Evolutionary conservation across 2,113 vertebrate genomes (phyloP).

Genomic region (Corvus hawaiiensis): DNA sequence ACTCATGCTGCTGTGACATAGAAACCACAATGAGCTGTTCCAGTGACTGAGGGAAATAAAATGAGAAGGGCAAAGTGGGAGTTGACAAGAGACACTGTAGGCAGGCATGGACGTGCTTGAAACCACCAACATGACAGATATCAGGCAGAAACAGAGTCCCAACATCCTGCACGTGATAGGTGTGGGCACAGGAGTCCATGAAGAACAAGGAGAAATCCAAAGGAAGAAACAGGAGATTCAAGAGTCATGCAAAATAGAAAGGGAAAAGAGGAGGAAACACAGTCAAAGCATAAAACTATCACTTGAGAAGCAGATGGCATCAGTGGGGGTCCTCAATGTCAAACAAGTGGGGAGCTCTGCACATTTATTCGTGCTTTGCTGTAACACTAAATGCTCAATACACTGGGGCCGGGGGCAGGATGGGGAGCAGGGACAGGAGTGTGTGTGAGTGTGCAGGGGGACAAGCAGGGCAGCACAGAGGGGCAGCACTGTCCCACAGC

Average conservation of each 20-base stretch:
- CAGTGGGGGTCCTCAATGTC: neutral
- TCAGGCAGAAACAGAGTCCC: neutral
- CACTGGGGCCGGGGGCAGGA: neutral
- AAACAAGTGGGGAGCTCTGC: neutral
- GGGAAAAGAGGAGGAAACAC: neutral
- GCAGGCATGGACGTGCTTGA: neutral
- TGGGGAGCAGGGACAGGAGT: neutral
- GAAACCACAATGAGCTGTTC: neutral
- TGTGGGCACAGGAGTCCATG: neutral
- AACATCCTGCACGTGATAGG: neutral
- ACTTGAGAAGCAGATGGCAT: neutral
- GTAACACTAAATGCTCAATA: neutral
- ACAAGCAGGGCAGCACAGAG: neutral
- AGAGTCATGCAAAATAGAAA: neutral
- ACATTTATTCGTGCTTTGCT: neutral
- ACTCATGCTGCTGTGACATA: neutral
- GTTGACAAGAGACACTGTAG: neutral
- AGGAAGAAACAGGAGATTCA: neutral
- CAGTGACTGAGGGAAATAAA: neutral
- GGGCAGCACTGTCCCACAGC: neutral
- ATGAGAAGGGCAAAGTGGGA: neutral
- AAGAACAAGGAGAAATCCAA: neutral
- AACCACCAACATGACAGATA: neutral
- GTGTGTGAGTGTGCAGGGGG: neutral
- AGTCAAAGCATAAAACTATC: neutral